Percentiles rank a stretch among this genome's conserved stretches.
Conservation (phyloP, 2,888 invertebrate genomes). For the Corbicula japonica region DNA sequence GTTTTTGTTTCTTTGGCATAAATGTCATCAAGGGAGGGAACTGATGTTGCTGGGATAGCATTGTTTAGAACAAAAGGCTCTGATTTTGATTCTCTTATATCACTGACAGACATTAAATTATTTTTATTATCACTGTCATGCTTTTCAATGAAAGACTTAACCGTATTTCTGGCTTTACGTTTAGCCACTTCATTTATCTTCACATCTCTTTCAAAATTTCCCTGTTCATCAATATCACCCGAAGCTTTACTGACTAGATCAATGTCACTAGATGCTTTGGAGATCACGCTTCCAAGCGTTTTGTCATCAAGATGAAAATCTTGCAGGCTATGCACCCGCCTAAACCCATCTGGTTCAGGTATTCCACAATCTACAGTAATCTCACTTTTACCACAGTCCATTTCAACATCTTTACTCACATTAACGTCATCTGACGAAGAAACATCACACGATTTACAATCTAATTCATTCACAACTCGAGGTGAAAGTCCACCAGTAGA, state of each 20-base stretch:
- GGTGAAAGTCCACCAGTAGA: conserved; percentile 30
- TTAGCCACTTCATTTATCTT: conserved; percentile 5
- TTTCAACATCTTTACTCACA: not conserved
- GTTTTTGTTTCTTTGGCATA: conserved; percentile 89
- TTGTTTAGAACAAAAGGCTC: conserved; percentile 62
- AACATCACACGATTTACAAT: conserved; percentile 11
- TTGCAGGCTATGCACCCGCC: conserved; percentile 52
- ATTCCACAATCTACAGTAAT: not conserved
- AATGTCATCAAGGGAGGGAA: conserved; percentile 87
- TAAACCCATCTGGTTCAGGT: conserved; percentile 23
- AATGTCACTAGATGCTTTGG: conserved; percentile 55
- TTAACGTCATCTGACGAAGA: conserved; percentile 36
- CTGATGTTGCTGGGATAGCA: conserved; percentile 51
- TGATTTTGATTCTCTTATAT: conserved; percentile 7
- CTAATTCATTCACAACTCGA: conserved; percentile 20
- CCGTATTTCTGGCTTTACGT: not conserved
- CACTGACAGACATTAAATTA: not conserved
- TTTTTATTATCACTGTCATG: conserved; percentile 18
- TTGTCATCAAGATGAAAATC: conserved; percentile 31
- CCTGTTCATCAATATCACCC: conserved; percentile 10
- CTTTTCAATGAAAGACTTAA: not conserved
- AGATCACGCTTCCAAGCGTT: not conserved
- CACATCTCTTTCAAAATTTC: conserved; percentile 12
- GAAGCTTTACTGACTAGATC: conserved; percentile 54
- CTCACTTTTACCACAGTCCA: not conserved